phyloP scores from a whole-genome alignment of 2,888 invertebrate species.

The Ferdinandea cuprea region DNA sequence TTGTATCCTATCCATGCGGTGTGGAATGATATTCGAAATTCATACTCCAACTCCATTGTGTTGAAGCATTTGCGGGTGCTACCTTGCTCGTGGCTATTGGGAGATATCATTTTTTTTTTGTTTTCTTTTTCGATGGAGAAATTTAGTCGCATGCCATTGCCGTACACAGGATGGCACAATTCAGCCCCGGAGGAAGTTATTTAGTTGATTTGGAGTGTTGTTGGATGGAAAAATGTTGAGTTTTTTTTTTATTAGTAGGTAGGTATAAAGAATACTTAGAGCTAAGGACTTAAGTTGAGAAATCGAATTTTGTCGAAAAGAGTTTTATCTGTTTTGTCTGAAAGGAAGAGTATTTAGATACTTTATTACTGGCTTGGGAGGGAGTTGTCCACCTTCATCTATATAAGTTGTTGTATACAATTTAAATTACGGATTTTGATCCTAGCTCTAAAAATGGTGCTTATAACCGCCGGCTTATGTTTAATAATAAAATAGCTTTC shows the following conservation, averaged over 20 bases:
- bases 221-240: background rate
- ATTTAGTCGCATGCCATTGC: background rate
- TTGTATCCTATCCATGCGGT: background rate
- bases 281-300: background rate
- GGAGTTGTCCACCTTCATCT: no score
- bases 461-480: no score
- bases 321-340: no score
- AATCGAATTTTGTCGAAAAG: no score
- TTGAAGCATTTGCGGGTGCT: constrained; percentile 31
- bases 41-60: constrained; percentile 41
- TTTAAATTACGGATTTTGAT: no score
- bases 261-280: no score
- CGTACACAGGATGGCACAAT: constrained; percentile 12
- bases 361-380: no score
- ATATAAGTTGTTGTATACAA: no score
- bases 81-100: constrained; percentile 18
- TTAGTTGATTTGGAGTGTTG: constrained; percentile 11
- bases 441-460: no score
- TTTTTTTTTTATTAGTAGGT: no score
- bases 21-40: constrained; percentile 19
- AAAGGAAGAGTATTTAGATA: no score
- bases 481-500: no score
- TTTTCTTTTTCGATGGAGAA: constrained; percentile 12
- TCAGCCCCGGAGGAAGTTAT: constrained; percentile 19
- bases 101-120: constrained; percentile 6